phyloP scores from a whole-genome alignment of 2,797 vertebrate species.

The Cercopithecus diana region DNA sequence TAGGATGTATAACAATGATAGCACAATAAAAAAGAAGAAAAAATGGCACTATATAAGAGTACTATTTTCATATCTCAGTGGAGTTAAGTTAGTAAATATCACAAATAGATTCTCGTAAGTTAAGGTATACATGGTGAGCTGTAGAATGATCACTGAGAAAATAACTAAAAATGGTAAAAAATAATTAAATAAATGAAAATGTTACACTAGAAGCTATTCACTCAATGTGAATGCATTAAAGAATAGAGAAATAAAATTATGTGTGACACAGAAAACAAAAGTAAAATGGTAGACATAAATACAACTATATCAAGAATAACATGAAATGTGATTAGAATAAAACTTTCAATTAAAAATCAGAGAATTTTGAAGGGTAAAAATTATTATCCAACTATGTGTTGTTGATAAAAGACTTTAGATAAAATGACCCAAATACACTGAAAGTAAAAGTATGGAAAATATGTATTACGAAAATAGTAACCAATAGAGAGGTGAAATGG shows the following conservation, averaged over 20 bases:
- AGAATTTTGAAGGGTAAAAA: neutral
- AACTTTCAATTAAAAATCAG: neutral
- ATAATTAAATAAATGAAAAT: neutral
- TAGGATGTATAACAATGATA: neutral
- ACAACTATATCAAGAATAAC: neutral
- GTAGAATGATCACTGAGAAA: neutral
- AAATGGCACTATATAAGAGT: neutral
- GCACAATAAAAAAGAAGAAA: neutral
- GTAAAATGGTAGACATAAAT: neutral
- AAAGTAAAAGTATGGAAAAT: neutral
- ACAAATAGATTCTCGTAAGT: neutral
- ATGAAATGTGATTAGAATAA: neutral
- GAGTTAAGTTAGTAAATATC: neutral
- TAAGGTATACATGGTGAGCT: neutral
- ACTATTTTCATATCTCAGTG: neutral
- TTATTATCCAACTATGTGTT: neutral
- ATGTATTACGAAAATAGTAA: neutral
- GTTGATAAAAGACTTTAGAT: neutral
- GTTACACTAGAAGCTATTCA: neutral
- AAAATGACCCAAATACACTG: neutral
- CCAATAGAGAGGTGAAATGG: neutral
- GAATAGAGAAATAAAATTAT: neutral
- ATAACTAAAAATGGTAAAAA: neutral
- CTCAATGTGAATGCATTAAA: neutral
- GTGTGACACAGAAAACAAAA: neutral